A percentile compares a stretch with the other conserved stretches of the same genome.
Evolutionary conservation across 2,113 vertebrate species (phyloP).

Genomic region (Bos javanicus): DNA sequence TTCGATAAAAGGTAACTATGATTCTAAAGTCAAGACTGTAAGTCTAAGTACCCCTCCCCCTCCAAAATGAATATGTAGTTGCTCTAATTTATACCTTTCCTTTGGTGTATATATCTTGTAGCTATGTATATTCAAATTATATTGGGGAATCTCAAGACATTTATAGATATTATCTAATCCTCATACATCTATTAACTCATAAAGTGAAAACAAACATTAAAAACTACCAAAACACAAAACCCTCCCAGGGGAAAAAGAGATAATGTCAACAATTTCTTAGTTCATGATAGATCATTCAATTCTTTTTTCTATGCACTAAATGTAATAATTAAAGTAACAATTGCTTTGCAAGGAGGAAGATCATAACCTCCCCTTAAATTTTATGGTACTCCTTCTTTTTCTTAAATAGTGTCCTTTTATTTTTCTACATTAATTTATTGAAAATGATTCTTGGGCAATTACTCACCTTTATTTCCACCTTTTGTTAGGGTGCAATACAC

Average conservation of each 20-base stretch:
- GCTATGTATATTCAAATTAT: not conserved
- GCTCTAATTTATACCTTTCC: not conserved
- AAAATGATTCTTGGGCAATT: not conserved
- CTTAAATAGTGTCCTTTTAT: not conserved
- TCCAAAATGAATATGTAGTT: not conserved
- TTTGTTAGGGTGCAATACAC: not conserved
- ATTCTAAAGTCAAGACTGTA: not conserved
- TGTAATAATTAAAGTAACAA: not conserved
- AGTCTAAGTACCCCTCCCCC: not conserved
- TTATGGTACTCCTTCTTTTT: not conserved
- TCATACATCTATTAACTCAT: not conserved
- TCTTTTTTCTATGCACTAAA: not conserved
- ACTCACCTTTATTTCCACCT: not conserved
- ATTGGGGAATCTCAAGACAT: not conserved
- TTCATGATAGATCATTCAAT: not conserved
- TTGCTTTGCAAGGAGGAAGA: not conserved
- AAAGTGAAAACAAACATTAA: not conserved
- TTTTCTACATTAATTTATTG: not conserved
- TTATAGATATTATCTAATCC: not conserved
- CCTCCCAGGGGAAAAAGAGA: not conserved
- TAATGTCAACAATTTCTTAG: not conserved
- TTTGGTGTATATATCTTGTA: not conserved
- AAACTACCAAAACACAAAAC: not conserved
- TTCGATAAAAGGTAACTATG: slow-evolving; percentile 19
- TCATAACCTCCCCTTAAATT: not conserved